phyloP scores from a whole-genome alignment of 2,888 invertebrate genomes.

The Aspidiotus destructor region DNA sequence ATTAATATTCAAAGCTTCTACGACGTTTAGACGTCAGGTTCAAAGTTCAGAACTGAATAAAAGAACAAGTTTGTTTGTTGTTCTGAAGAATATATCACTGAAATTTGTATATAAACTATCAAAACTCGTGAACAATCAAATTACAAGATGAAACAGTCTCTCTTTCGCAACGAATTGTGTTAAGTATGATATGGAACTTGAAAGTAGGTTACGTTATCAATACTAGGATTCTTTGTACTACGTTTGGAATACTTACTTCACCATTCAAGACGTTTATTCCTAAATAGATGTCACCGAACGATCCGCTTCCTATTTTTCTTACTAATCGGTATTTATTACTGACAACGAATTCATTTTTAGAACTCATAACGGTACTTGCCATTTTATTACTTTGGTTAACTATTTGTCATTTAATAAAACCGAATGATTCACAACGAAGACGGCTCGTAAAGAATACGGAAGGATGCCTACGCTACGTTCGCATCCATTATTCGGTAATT shows the following conservation, averaged over 20 bases:
- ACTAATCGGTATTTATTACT: slow-evolving; percentile 85
- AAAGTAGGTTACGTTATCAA: slow-evolving; percentile 18
- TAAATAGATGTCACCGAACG: slow-evolving; percentile 98
- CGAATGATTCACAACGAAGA: background rate
- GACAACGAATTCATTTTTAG: slow-evolving; percentile 66
- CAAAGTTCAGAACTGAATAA: background rate
- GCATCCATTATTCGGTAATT: slow-evolving; percentile 17
- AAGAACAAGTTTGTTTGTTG: background rate
- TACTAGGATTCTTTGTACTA: background rate
- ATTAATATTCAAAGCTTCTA: too few relatives aligned
- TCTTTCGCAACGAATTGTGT: background rate
- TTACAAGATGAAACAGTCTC: background rate
- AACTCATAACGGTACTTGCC: slow-evolving; percentile 35
- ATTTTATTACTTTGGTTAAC: slow-evolving; percentile 34
- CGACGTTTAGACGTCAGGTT: too few relatives aligned
- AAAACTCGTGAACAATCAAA: background rate
- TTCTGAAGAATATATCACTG: background rate
- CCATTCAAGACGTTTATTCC: slow-evolving; percentile 84
- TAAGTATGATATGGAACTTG: background rate
- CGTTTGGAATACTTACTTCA: slow-evolving; percentile 55
- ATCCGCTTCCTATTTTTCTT: slow-evolving; percentile 82
- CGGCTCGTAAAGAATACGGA: too few relatives aligned
- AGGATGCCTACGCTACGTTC: background rate
- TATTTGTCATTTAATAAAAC: slow-evolving; percentile 31
- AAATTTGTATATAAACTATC: background rate